phyloP scores from a whole-genome alignment of 2,888 invertebrate genomes.

The Ferrisia virgata region DNA sequence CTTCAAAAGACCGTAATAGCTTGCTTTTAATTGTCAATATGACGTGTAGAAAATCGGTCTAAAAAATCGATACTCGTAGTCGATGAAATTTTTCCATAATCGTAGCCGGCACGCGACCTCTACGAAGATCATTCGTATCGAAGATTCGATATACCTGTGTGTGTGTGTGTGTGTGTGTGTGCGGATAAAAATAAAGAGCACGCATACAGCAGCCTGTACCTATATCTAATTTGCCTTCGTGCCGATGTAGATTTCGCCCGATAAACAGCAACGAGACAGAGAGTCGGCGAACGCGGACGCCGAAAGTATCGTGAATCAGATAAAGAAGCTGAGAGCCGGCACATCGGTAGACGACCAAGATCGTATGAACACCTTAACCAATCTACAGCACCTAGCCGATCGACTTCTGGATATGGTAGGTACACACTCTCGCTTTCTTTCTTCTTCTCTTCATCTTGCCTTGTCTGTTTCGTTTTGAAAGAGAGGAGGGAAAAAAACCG shows the following conservation, averaged over 20 bases:
- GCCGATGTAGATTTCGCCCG: background rate
- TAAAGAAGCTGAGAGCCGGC: conserved; percentile 35
- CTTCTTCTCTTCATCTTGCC: background rate
- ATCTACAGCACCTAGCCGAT: conserved; percentile 36
- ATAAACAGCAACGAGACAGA: conserved; percentile 29
- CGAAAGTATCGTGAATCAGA: conserved; percentile 43
- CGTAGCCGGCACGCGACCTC: too few relatives aligned
- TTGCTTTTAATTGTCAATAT: too few relatives aligned
- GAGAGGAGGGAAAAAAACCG: background rate
- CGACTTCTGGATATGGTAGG: conserved; percentile 38
- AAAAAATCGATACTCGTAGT: too few relatives aligned
- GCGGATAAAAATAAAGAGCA: too few relatives aligned
- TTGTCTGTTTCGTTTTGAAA: background rate
- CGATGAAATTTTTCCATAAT: too few relatives aligned
- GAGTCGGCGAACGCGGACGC: conserved; percentile 43
- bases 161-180: too few relatives aligned
- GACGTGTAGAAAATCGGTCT: too few relatives aligned
- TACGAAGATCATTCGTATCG: too few relatives aligned
- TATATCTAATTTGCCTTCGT: background rate
- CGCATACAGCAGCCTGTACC: too few relatives aligned
- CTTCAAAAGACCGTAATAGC: too few relatives aligned
- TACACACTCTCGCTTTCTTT: background rate
- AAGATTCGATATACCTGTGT: too few relatives aligned
- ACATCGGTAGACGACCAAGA: conserved; percentile 43
- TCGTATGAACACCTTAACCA: conserved; percentile 37